Conservation (phyloP, 2,797 vertebrate species). For the Enteromius anoplus region DNA sequence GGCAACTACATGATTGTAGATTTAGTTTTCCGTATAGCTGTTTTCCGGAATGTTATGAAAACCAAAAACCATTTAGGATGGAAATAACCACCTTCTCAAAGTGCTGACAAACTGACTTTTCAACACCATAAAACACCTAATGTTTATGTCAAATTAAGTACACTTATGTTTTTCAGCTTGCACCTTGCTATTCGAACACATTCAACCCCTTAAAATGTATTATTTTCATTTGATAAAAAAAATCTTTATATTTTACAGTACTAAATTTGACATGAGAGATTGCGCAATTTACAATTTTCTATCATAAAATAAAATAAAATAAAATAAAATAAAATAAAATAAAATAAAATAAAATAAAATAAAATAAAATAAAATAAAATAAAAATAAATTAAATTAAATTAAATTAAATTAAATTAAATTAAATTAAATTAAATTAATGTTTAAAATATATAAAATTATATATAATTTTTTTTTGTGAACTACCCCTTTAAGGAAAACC, state of each 20-base stretch:
- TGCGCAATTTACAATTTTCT: background rate
- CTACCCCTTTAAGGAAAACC: constrained; percentile 10
- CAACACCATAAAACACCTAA: background rate
- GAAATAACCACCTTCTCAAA: constrained; percentile 40
- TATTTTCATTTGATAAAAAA: background rate
- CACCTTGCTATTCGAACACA: background rate
- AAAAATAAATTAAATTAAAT: too few species aligned
- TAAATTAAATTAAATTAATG: background rate
- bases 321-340: background rate
- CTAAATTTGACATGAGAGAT: background rate
- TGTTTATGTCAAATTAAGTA: background rate
- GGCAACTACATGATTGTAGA: background rate
- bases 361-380: too few species aligned
- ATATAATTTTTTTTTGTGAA: background rate
- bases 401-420: background rate
- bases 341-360: background rate
- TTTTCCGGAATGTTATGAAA: constrained; percentile 43
- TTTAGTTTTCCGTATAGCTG: constrained; percentile 16
- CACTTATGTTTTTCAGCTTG: background rate
- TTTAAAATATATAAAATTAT: too few species aligned
- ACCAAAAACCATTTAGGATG: constrained; percentile 33
- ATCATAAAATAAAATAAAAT: background rate
- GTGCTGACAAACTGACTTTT: constrained; percentile 10
- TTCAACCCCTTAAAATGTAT: background rate
- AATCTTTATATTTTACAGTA: background rate